Evolutionary conservation across 1,140 invertebrate species (phyloP), one percentile per base, ranked within the genome.

Genomic region (Drosophila leontia): DNA sequence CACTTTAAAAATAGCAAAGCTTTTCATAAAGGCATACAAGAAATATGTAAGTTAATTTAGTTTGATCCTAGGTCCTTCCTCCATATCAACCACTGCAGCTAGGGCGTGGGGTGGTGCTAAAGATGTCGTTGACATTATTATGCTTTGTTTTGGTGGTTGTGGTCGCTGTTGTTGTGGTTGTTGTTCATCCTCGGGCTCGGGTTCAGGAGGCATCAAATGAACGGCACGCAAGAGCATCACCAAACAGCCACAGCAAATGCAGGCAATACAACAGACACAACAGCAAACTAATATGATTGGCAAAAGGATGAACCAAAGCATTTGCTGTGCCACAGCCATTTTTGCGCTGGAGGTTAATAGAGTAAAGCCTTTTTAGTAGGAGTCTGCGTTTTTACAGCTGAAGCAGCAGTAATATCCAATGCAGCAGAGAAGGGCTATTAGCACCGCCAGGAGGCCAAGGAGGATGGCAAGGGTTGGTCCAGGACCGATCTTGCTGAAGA

Each of bases 371-470:
- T 41, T 41, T 44, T 9, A 44, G n/a, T 50, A 35, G 3, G 35
- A 13, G 3, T 61, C 57, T 3, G 12, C 13, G 13, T n/a, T 15
- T 9, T 23, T 7, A 15, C 37, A 72, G 9, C 5, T 5, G 37
- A 72, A 71, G 17, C 68, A 48, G 29, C 71, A 62, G 19, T 26
- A 75, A 26, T 61, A 71, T 2, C 71, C 71, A 41, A 71, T 15
- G 19, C 57, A 50, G 35, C n/a, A 62, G 7, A 68, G 17, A 12
- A 63, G 3, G n/a, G 6, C 13, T 37, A 55, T 3, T 13, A 60
- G 8, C 5, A 51, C 8, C n/a, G 70, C 7, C 7, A 70, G 13
- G 0, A 42, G 5, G 12, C 1, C n/a, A 3, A 51, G 0, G 17
- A 71, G 53, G 3, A 2, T 3, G 2, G 13, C 9, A 3, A 71